phyloP scores from a whole-genome alignment of 2,113 vertebrate genomes.

The Arothron firmamentum region DNA sequence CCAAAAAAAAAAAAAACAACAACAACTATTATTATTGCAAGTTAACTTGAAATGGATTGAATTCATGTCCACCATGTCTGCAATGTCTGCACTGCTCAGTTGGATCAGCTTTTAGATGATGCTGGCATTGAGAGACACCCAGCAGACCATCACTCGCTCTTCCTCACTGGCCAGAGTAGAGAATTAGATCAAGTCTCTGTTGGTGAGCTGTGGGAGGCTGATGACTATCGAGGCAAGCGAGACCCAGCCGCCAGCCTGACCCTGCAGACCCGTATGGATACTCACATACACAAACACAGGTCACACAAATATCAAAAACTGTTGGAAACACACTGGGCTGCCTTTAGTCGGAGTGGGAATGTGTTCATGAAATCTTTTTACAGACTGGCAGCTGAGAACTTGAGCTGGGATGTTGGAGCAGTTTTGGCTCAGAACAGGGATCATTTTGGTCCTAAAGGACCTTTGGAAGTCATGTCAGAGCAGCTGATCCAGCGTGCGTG shows the following conservation, averaged over 20 bases:
- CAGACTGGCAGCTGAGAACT: slow-evolving; percentile 47
- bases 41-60: neutral
- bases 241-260: slow-evolving; percentile 47
- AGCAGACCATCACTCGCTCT: slow-evolving; percentile 75
- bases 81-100: slow-evolving; percentile 5
- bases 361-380: neutral
- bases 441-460: slow-evolving; percentile 71
- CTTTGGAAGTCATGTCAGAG: slow-evolving; percentile 74
- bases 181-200: slow-evolving; percentile 76
- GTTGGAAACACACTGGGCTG: no score
- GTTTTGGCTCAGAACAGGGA: slow-evolving; percentile 70
- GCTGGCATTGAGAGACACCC: slow-evolving; percentile 76
- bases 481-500: slow-evolving; percentile 73
- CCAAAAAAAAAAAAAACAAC: neutral
- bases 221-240: slow-evolving; percentile 35
- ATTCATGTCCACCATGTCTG: neutral
- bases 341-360: no score
- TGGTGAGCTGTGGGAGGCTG: slow-evolving; percentile 43
- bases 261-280: slow-evolving; percentile 66
- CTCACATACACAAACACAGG: slow-evolving; percentile 66
- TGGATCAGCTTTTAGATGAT: slow-evolving; percentile 62
- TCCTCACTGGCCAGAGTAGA: slow-evolving; percentile 63
- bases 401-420: slow-evolving; percentile 68
- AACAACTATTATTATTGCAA: neutral
- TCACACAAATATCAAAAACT: neutral